Conservation (phyloP, 2,888 invertebrate species). For the Malacosoma neustria region DNA sequence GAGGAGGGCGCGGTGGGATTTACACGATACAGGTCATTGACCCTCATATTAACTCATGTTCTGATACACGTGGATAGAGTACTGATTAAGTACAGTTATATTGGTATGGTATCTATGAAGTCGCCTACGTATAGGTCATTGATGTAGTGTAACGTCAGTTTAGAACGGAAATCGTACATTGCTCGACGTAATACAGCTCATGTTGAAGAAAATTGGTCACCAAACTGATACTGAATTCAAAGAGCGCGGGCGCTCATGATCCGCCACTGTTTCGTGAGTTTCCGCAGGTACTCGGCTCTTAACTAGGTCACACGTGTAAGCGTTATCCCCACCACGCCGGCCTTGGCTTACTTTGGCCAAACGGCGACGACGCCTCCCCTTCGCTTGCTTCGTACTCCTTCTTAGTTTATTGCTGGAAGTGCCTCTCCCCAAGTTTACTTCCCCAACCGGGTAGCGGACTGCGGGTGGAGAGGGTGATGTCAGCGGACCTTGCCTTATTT, state of each 20-base stretch:
- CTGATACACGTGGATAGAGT: conserved; percentile 33
- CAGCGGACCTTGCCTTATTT: too few relatives aligned
- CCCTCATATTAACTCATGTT: conserved; percentile 38
- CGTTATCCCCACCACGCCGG: conserved; percentile 66
- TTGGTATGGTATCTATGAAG: too few relatives aligned
- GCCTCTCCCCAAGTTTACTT: too few relatives aligned
- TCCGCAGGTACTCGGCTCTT: conserved; percentile 49
- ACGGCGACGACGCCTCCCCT: conserved; percentile 48
- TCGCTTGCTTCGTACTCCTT: too few relatives aligned
- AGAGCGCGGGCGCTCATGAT: conserved; percentile 30
- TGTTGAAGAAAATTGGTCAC: background rate
- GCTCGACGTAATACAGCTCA: background rate
- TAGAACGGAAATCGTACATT: too few relatives aligned
- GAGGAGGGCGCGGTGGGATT: background rate
- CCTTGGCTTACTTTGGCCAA: conserved; percentile 70
- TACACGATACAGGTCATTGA: conserved; percentile 35
- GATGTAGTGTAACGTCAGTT: too few relatives aligned
- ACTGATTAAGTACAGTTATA: too few relatives aligned
- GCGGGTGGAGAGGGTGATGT: too few relatives aligned
- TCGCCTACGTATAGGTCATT: too few relatives aligned
- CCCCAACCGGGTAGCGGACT: too few relatives aligned
- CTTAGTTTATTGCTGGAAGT: too few relatives aligned
- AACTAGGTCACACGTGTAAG: conserved; percentile 75
- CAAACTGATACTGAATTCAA: conserved; percentile 9
- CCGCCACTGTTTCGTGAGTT: conserved; percentile 45